Evolutionary conservation across 35 echinoderm and acorn worm species (phyloP).

Genomic region (Eucidaris tribuloides): DNA sequence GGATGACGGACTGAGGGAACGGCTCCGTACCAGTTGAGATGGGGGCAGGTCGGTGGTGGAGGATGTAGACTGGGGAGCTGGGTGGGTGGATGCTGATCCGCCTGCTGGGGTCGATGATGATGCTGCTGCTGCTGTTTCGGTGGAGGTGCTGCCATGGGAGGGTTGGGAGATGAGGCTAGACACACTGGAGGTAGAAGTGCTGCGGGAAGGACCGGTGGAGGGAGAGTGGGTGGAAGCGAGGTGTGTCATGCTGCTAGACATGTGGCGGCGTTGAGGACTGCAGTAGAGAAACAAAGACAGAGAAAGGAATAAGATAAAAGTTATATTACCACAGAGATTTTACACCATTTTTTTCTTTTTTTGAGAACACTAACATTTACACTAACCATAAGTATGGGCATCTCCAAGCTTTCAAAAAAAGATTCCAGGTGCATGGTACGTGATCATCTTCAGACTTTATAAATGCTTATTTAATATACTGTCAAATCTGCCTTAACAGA

Average conservation of each 20-base stretch:
- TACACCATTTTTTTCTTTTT: no score
- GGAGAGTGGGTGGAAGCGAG: background rate
- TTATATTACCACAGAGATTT: no score
- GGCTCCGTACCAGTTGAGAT: constrained; percentile 30
- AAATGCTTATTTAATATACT: no score
- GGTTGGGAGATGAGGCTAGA: background rate
- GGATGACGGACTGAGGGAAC: constrained; percentile 52
- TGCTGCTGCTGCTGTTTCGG: background rate
- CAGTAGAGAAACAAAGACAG: background rate
- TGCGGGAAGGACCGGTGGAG: background rate
- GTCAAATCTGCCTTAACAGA: no score
- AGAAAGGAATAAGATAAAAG: no score
- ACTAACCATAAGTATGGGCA: no score
- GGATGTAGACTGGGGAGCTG: constrained; percentile 18
- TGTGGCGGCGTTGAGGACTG: constrained; percentile 3
- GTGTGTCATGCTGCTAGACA: background rate
- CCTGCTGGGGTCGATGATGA: background rate
- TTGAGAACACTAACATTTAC: no score
- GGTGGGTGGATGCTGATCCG: constrained; percentile 9
- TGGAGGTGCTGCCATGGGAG: background rate
- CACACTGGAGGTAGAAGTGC: constrained; percentile 11
- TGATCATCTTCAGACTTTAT: no score
- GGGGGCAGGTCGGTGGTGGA: constrained; percentile 25
- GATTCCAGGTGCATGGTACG: no score
- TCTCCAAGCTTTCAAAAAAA: no score